Evolutionary conservation across 2,888 invertebrate species (phyloP).

Genomic region (Branchellion lobata): DNA sequence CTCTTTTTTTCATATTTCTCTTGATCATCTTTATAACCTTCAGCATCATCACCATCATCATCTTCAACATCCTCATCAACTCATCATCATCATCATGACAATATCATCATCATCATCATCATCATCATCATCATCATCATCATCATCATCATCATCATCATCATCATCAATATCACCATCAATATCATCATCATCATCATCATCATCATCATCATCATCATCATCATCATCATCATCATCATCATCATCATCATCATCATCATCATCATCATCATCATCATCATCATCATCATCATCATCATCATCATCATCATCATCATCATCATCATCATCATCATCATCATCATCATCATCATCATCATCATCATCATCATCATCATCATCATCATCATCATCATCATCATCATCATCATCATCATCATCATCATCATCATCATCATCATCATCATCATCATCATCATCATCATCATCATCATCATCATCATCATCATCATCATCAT

Average conservation of each 20-base stretch:
- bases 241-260: conserved; percentile 35
- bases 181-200: conserved; percentile 8
- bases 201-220: conserved; percentile 2
- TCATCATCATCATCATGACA: not conserved
- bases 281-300: conserved; percentile 15
- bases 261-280: conserved; percentile 41
- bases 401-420: conserved; percentile 19
- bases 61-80: not conserved
- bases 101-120: not conserved
- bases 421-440: not conserved
- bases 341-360: conserved; percentile 41
- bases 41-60: not conserved
- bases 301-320: not conserved
- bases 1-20: not conserved
- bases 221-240: conserved; percentile 38
- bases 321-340: conserved; percentile 28
- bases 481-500: not conserved
- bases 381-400: not conserved
- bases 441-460: conserved; percentile 9
- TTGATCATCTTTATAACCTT: conserved; percentile 23
- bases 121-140: not conserved
- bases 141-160: not conserved
- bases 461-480: not conserved
- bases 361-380: conserved; percentile 19
- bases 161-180: not conserved